A percentile compares a stretch with the other conserved stretches of the same genome.
These are phyloP conservation scores for Lymantria dispar DNA, from an alignment of 2,888 invertebrate genomes.

Conservation along the genomic window DNA sequence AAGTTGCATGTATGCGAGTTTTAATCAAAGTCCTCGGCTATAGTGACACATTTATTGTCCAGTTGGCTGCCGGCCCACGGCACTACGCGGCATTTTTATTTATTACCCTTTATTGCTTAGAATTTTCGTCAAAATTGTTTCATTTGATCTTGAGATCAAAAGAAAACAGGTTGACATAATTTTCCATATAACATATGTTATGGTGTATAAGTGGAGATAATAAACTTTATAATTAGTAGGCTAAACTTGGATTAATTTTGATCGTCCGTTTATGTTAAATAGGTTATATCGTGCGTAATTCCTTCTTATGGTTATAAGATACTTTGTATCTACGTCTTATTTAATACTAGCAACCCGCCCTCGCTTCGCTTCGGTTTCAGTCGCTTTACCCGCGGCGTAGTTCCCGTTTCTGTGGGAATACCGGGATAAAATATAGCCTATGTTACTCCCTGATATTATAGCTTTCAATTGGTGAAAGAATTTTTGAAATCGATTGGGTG, in stretches of 20 bases:
- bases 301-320: constrained; percentile 4
- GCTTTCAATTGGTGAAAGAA: no score
- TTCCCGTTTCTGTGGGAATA: no score
- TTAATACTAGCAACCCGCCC: no score
- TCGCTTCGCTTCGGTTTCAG: no score
- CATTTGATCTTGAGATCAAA: constrained; percentile 39
- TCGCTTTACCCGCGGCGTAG: no score
- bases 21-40: constrained; percentile 31
- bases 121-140: constrained; percentile 34
- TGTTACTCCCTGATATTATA: no score
- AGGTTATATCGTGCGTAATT: constrained; percentile 7
- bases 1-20: constrained; percentile 32
- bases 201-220: constrained; percentile 17
- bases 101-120: constrained; percentile 29
- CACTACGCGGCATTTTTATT: constrained; percentile 26
- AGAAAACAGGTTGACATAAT: constrained; percentile 32
- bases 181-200: constrained; percentile 23
- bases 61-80: constrained; percentile 30
- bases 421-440: no score
- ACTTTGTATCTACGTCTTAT: no score
- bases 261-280: constrained; percentile 7
- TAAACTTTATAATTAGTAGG: constrained; percentile 17
- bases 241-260: constrained; percentile 23
- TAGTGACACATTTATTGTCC: constrained; percentile 40
- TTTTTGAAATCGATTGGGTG: no score